Evolutionary conservation across 1,140 invertebrate species (phyloP), one percentile per base, ranked within the genome.

Genomic region (Frieseomelitta varia): DNA sequence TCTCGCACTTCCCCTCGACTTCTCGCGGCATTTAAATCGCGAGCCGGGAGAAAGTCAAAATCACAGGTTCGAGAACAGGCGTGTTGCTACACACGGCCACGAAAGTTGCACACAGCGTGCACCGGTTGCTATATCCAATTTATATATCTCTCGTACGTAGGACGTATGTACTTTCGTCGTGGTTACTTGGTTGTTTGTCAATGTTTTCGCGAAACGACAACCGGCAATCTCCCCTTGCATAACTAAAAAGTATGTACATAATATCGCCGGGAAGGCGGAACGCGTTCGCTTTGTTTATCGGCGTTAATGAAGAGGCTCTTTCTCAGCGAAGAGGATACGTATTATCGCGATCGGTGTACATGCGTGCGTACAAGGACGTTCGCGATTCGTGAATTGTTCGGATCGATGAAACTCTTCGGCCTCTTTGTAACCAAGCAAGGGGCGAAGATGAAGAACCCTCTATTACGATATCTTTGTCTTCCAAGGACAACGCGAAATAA

Each of bases 391-490:
- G 75, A 83, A 71, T 79, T 61, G 71, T 88, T 65, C 71, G 84
- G 87, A 88, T 89, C 88, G 83, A 89, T 89, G 87, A 86, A 24
- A 76, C 56, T 34, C 55, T 34, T 1, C 24, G 10, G 47, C n/a
- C 19, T 53, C 47, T 72, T 82, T 68, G 65, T 53, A 61, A 34
- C 27, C 39, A 47, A 65, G 24, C 71, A 72, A 17, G 12, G 19
- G 21, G 12, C 14, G 61, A 55, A 65, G n/a, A 80, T 71, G 79
- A 79, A 82, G 68, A 34, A 47, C 27, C 86, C 79, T 53, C 75
- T 85, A 47, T 81, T 78, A 85, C 75, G 87, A 79, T 83, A 78
- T 87, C 83, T 89, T 88, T 89, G 84, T 89, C 63, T 88, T 75
- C 67, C 73, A 83, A 88, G 84, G 80, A 88, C 81, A 85, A 75